phyloP scores from a whole-genome alignment of 2,888 invertebrate species.

The Ennomos fuscantarius region DNA sequence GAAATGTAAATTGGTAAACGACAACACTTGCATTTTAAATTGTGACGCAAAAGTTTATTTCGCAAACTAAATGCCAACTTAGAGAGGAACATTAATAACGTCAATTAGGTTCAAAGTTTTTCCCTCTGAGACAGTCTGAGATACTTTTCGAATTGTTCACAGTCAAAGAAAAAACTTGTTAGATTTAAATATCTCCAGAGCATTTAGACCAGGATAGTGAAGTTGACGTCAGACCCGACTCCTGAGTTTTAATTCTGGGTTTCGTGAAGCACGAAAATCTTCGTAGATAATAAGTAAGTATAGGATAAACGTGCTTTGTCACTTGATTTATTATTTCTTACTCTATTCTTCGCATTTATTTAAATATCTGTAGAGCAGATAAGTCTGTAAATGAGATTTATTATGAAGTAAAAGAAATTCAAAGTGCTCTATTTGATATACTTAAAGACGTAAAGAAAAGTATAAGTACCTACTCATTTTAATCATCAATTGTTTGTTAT shows the following conservation, averaged over 20 bases:
- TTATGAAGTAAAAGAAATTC: constrained; percentile 4
- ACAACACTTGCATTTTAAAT: constrained; percentile 30
- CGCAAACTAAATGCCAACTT: constrained; percentile 34
- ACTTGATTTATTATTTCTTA: constrained; percentile 44
- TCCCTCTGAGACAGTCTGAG: constrained; percentile 46
- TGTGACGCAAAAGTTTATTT: constrained; percentile 30
- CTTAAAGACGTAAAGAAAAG: too few species aligned
- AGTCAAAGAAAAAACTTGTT: constrained; percentile 61
- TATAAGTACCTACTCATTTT: too few species aligned
- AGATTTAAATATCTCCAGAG: constrained; percentile 72
- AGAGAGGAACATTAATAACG: constrained; percentile 50
- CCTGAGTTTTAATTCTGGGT: constrained; percentile 45
- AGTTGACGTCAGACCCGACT: constrained; percentile 49
- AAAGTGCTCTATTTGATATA: background rate
- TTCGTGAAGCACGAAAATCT: constrained; percentile 44
- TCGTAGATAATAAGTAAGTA: constrained; percentile 41
- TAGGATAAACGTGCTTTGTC: constrained; percentile 37
- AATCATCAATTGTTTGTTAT: too few species aligned
- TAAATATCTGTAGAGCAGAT: constrained; percentile 24
- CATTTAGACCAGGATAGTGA: constrained; percentile 56
- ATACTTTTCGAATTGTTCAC: constrained; percentile 56
- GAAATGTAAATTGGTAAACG: constrained; percentile 31
- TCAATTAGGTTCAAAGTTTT: constrained; percentile 60
- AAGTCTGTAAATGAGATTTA: constrained; percentile 25
- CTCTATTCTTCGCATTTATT: constrained; percentile 29